phyloP scores from a whole-genome alignment of 2,113 vertebrate genomes.

The human (Homo sapiens) region GRCh38 chr2:80868501-80869000 shows the following conservation, averaged over 20 bases:
- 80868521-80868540: background rate
- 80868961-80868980: background rate
- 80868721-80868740: background rate
- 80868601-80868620: background rate
- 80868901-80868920: background rate
- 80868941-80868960: background rate
- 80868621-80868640: background rate
- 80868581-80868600: background rate
- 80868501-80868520: background rate
- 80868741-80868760: background rate
- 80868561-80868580: background rate
- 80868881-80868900: background rate
- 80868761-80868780: background rate
- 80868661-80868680: background rate
- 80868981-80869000: accelerated
- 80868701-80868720: background rate
- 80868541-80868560: background rate
- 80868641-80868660: background rate
- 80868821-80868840: background rate
- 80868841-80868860: background rate
- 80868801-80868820: background rate
- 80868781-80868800: background rate
- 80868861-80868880: background rate
- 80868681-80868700: background rate
- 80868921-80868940: background rate